Evolutionary conservation across 2,888 invertebrate genomes (phyloP).

Genomic region (Volucella bombylans): DNA sequence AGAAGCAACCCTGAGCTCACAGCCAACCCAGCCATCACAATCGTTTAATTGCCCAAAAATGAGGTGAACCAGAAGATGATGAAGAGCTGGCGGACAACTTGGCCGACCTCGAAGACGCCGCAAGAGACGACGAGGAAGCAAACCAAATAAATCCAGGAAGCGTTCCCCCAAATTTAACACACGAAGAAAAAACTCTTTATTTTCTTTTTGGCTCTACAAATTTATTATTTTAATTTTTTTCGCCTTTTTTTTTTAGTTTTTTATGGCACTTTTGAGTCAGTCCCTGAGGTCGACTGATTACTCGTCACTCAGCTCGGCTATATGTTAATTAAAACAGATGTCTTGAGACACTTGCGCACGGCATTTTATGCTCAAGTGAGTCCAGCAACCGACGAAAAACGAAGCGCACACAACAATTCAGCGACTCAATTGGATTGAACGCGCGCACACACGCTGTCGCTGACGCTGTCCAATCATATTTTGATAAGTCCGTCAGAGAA

Average conservation of each 20-base stretch:
- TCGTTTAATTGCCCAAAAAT: slow-evolving; percentile 32
- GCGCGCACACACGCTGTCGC: slow-evolving; percentile 34
- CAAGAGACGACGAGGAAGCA: neutral
- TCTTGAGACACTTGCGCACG: slow-evolving; percentile 71
- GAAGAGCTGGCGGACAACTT: slow-evolving; percentile 4
- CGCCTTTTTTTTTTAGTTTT: slow-evolving; percentile 2
- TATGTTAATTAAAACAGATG: slow-evolving; percentile 72
- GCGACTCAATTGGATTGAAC: slow-evolving; percentile 63
- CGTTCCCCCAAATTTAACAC: slow-evolving; percentile 71
- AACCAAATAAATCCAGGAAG: slow-evolving; percentile 68
- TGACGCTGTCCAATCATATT: slow-evolving; percentile 49
- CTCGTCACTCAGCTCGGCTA: slow-evolving; percentile 39
- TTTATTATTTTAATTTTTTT: slow-evolving; percentile 56
- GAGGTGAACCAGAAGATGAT: neutral
- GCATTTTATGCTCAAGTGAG: slow-evolving; percentile 72
- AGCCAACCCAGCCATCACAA: slow-evolving; percentile 20
- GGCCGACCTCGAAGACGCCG: neutral
- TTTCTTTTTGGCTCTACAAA: slow-evolving; percentile 49
- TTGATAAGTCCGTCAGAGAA: slow-evolving; percentile 59
- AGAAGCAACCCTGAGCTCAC: slow-evolving; percentile 5
- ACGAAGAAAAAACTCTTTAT: neutral
- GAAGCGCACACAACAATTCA: slow-evolving; percentile 24
- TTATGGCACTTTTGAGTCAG: slow-evolving; percentile 8
- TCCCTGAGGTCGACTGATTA: too few relatives aligned
- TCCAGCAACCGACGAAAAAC: neutral